Base-by-base conservation (phyloP, 2,113 vertebrate genomes). In the Acrocephalus arundinaceus region DNA sequence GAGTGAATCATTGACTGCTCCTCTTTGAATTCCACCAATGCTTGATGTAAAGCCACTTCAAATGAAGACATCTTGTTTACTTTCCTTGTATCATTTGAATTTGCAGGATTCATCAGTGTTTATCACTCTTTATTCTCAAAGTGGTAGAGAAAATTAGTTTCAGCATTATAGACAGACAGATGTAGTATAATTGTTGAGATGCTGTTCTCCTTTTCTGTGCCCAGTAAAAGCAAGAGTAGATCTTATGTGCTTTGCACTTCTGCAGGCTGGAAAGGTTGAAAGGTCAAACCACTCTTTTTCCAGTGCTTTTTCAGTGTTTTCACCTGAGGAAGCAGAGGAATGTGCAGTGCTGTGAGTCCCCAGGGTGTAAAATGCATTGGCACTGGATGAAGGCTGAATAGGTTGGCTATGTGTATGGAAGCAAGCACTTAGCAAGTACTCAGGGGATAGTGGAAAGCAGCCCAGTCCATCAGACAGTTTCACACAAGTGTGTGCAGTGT, bases 1-100 rank as follows among this genome's bases (percentile, higher is more conserved):
- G 2, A 11, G 7, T 0, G 2, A 70, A 28, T 15, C 6, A 9
- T 18, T 57, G 14, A 52, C 55, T 2, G 1, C n/a, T 65, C 8
- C 23, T 68, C 35, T 72, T 39, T 17, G 30, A 72, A 35, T 54
- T 35, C 0, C 1, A 35, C 15, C 8, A 66, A 0, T n/a, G 9
- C 21, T 75, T 78, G 48, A 15, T 51, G 33, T 81, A 81, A 94
- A 71, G 10, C 22, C 28, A 6, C 30, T 45, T 43, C 21, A 55
- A 28, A 81, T 24, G 23, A 74, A 61, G 33, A n/a, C 6, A 31
- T 51, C 8, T 59, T 54, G 5, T 51, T 41, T 71, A 15, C 11
- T 91, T 80, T 87, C 30, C 8, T 58, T n/a, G 13, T 35, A 43
- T 51, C 1, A 7, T 49, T 31, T 72, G 31, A 61, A 65, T 67